Base-by-base conservation (phyloP, 2,888 invertebrate genomes). In the Apoda limacodes region DNA sequence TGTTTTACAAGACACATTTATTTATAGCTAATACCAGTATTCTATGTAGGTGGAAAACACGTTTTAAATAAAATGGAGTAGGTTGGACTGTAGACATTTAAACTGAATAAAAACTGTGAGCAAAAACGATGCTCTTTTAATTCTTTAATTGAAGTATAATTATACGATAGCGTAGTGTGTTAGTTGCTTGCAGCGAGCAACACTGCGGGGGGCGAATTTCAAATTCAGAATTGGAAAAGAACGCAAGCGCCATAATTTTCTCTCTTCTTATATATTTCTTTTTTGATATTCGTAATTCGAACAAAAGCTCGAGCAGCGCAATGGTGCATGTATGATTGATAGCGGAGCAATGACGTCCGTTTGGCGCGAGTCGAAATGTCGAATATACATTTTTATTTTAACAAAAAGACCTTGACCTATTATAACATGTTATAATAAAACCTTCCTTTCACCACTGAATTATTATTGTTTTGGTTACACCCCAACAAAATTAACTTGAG, bases 261-360 rank as follows among this genome's bases (percentile, higher is more conserved):
- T 63, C 58, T 54, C 60, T 55, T 58, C 59, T 56, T 58, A 60
- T 61, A 53, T 66, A 62, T 71, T 70, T 70, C 60, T 74, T 75
- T 75, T 76, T 75, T 57, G 62, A 66, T 71, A 70, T 72, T 67
- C 64, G 74, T 71, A 70, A 71, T 69, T 68, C 65, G 69, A 71
- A 76, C 75, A 72, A 78, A 75, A 75, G 75, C 71, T 55, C 59
- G 63, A 64, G 56, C 65, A 53, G 63, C 62, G 71, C 78, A 75
- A 74, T 72, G 76, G 75, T 65, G 76, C 78, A 74, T 72, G 66
- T 66, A 71, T 78, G 78, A 78, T 78, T 75, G 78, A 78, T 78
- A 68, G 75, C 66, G 63, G 55, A 47, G 54, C 67, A 61, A 60
- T 72, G 74, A 74, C 69, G 65, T 50, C 59, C 30, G 50, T 53